These are phyloP conservation scores for Miichthys miiuy DNA, from an alignment of 2,797 vertebrate genomes.

Conservation along the genomic window DNA sequence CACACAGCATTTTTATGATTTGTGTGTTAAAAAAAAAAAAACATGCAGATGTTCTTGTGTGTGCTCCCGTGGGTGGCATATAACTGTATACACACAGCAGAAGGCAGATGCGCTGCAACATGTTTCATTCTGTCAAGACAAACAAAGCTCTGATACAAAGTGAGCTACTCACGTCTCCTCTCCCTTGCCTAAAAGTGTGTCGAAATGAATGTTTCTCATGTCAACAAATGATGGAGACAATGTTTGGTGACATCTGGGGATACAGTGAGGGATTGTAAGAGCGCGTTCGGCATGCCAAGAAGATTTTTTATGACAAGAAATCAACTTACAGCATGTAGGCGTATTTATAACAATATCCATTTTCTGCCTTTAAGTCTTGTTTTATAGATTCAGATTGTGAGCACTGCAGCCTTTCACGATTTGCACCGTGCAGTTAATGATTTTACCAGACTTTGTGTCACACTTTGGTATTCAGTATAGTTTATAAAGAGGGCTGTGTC, in stretches of 20 bases:
- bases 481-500: conserved; percentile 14
- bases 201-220: conserved; percentile 46
- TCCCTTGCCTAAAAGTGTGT: conserved; percentile 53
- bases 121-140: conserved; percentile 67
- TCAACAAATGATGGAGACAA: conserved; percentile 53
- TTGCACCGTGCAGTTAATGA: background rate
- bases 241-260: conserved; percentile 47
- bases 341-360: background rate
- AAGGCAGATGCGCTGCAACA: conserved; percentile 67
- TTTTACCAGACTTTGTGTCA: background rate
- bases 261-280: conserved; percentile 8
- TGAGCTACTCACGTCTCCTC: conserved; percentile 42
- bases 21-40: conserved; percentile 33
- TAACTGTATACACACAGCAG: conserved; percentile 51
- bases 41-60: conserved; percentile 67
- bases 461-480: background rate
- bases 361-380: background rate
- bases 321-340: conserved; percentile 4
- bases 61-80: conserved; percentile 55
- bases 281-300: background rate
- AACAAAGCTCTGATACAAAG: conserved; percentile 64
- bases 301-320: conserved; percentile 7
- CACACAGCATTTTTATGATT: conserved; percentile 26
- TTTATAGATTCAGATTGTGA: background rate
- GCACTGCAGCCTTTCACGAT: background rate